These are phyloP conservation scores for Drosophila elegans DNA, from an alignment of 1,140 invertebrate species.

Conservation along the genomic window DNA sequence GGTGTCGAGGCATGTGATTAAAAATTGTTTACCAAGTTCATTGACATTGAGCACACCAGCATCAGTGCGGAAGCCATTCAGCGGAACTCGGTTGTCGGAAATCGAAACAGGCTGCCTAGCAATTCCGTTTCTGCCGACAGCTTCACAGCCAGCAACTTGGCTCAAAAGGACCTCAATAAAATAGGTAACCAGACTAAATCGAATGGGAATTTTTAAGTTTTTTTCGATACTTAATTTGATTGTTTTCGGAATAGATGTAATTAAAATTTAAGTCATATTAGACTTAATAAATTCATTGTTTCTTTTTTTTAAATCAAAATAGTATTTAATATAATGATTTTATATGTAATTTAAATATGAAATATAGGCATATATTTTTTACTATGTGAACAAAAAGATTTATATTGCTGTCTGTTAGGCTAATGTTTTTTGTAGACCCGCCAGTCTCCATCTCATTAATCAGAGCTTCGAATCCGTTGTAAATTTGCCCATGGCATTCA, in stretches of 20 bases:
- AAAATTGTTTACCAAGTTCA: constrained; percentile 82
- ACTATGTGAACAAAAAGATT: too few relatives aligned
- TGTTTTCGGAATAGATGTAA: too few relatives aligned
- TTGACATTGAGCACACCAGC: constrained; percentile 48
- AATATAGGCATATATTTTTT: too few relatives aligned
- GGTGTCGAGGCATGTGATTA: constrained; percentile 65
- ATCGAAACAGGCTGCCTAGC: constrained; percentile 36
- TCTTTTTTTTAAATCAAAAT: too few relatives aligned
- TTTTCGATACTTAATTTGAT: too few relatives aligned
- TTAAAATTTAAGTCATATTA: too few relatives aligned
- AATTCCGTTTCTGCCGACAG: constrained; percentile 44
- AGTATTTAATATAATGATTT: too few relatives aligned
- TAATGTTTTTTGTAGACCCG: too few relatives aligned
- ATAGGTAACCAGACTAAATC: constrained; percentile 2
- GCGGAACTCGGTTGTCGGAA: background rate
- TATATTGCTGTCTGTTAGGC: too few relatives aligned
- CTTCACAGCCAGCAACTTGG: background rate
- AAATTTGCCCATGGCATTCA: constrained; percentile 2
- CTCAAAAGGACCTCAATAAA: background rate
- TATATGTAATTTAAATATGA: too few relatives aligned
- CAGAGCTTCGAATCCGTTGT: constrained; percentile 4
- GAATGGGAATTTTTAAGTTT: too few relatives aligned
- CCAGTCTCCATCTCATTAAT: constrained; percentile 6
- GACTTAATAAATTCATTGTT: too few relatives aligned
- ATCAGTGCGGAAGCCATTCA: constrained; percentile 17